Evolutionary conservation across 1,140 invertebrate species (phyloP), one percentile per base, ranked within the genome.

Genomic region (Mamestra configurata): DNA sequence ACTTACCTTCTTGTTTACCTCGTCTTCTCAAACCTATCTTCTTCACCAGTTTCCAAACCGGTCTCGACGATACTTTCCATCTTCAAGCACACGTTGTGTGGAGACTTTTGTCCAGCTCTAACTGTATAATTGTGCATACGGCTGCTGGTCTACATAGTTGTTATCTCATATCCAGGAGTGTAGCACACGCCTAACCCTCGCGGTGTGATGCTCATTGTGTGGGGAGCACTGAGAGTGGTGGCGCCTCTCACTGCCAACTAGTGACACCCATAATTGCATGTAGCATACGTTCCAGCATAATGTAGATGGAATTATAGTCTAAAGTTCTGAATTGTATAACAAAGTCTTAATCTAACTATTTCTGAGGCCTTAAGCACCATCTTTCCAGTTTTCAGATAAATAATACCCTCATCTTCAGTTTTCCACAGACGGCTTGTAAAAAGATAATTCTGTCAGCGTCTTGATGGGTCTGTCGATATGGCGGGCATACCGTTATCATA

Each of bases 171-270:
- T 61, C 37, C 22, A 13, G 10, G 4, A 22, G 49, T 57, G 27
- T 15, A 31, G 35, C 51, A 55, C 1, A 1, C 5, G 0, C 51
- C 18, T 27, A 20, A 22, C 11, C n/a, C 8, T 37, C 70, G 51
- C 51, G 49, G 31, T 37, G 27, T 27, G 70, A 51, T 72, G 70
- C 55, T 72, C 70, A 72, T 72, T 72, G 70, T 77, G 57, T 51
- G 57, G 40, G 24, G 73, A 27, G 75, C 31, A 22, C 61, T 18
- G 59, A 77, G 59, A 61, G 75, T 40, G 37, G 27, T 59, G 13
- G 35, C 61, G 61, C 43, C 75, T 53, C 75, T 77, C 61, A 66
- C 59, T 43, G 59, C 46, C 37, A 27, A 49, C 31, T 51, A 66
- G 46, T 64, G 64, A 68, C 76, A 70, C 35, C 49, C 55, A 27